Conservation (phyloP, 1,140 invertebrate genomes). For the Micrasema longulum region DNA sequence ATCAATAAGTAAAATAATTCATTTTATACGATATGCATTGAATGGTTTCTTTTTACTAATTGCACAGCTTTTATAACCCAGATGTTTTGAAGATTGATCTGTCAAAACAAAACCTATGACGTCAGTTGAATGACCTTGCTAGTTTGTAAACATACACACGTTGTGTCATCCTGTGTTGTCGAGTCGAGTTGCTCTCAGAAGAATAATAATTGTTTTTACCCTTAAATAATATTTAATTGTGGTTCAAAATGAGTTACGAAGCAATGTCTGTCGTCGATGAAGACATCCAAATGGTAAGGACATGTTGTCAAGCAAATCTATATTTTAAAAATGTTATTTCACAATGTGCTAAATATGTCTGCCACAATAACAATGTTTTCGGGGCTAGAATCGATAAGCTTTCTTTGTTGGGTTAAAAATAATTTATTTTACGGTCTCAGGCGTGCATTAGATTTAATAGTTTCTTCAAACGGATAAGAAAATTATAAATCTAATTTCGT, state of each 20-base stretch:
- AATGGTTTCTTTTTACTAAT: no score
- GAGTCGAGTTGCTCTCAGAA: constrained; percentile 7
- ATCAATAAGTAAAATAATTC: no score
- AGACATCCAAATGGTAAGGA: constrained; percentile 52
- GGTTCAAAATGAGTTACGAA: constrained; percentile 48
- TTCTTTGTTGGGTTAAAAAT: no score
- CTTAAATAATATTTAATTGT: constrained; percentile 10
- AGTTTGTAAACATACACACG: constrained; percentile 55
- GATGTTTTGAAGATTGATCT: no score
- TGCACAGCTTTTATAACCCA: neutral
- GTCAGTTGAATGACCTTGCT: constrained; percentile 50
- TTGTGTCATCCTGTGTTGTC: constrained; percentile 51
- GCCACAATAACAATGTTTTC: constrained; percentile 37
- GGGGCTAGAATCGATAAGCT: neutral
- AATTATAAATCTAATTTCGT: constrained; percentile 35
- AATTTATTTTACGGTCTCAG: no score
- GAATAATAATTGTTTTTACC: constrained; percentile 35
- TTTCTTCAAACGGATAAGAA: neutral
- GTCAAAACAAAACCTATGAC: constrained; percentile 27
- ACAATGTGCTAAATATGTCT: constrained; percentile 46
- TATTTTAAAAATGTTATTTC: constrained; percentile 29
- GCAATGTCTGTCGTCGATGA: constrained; percentile 50
- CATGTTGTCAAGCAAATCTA: constrained; percentile 19
- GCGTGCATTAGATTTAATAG: no score
- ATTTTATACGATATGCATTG: no score